phyloP scores from a whole-genome alignment of 2,888 invertebrate genomes.

The Tanypteryx hageni region DNA sequence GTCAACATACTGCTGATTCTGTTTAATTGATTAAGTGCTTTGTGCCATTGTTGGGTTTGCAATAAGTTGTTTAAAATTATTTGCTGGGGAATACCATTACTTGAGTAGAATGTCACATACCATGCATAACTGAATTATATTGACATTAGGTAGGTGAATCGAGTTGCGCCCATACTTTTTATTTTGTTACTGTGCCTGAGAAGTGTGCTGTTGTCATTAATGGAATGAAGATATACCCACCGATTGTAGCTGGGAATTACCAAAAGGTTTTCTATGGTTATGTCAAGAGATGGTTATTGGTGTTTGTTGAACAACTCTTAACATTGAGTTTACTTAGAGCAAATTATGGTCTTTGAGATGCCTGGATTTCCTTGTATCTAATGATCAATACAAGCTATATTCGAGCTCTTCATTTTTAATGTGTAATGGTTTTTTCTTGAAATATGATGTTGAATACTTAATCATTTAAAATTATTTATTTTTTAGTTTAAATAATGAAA shows the following conservation, averaged over 20 bases:
- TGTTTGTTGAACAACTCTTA: not conserved
- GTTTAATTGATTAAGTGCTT: too few relatives aligned
- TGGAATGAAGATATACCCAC: not conserved
- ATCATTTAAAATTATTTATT: not conserved
- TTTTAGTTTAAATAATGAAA: not conserved
- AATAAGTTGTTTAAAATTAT: not conserved
- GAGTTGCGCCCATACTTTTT: not conserved
- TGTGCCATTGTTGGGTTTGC: too few relatives aligned
- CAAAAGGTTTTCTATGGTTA: not conserved
- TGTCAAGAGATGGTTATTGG: not conserved
- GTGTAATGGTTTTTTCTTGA: not conserved
- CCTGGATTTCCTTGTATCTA: not conserved
- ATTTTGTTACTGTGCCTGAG: not conserved
- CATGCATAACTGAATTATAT: not conserved
- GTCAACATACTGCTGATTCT: too few relatives aligned
- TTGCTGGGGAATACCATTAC: slow-evolving; percentile 54
- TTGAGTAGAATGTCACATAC: slow-evolving; percentile 55
- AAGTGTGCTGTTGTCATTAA: not conserved
- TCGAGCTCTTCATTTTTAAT: not conserved
- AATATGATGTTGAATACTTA: not conserved
- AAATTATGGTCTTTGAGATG: not conserved
- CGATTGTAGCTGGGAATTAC: not conserved
- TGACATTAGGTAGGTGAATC: not conserved
- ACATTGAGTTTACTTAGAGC: not conserved
- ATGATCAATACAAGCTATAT: not conserved